Evolutionary conservation across 1,140 invertebrate species (phyloP), one percentile per base, ranked within the genome.

Genomic region (Stenopsyche tienmushanensis): DNA sequence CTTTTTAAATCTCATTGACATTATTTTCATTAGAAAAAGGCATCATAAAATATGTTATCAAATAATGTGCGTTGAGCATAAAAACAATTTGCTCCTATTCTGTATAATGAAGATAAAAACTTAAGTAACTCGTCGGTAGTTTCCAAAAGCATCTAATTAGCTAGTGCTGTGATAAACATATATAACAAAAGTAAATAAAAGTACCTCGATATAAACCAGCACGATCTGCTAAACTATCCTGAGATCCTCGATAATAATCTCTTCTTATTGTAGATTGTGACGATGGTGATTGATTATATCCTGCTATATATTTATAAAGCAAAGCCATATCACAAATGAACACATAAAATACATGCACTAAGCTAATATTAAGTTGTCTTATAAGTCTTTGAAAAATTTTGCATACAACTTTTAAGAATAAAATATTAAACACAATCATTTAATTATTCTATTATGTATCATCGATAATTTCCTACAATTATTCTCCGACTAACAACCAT

Each of bases 171-270:
- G 2, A 49, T 49, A 34, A 17, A 25, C 3, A 23, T 52, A 26
- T 13, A 25, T 17, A 54, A 54, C 17, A 25, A 47, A 23, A 53
- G 26, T 53, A 57, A 10, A 41, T 47, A 78, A 26, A 41, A 54
- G 71, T 72, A 85, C 83, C 83, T 80, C 80, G 75, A 72, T 83
- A 83, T 69, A 84, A 76, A 64, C 80, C 77, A 66, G 82, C 83
- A 75, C 85, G 80, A 63, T 86, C 85, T 71, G 88, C 89, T 66
- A 93, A 83, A 79, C 89, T 91, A 81, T 93, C 90, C 83, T 92
- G 90, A 59, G 90, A 92, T 73, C 90, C 90, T 80, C 90, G 84
- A 81, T 91, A 92, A 85, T 90, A 92, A 81, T 93, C 90, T 78
- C 90, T 85, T 81, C 89, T 86, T 88, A 91, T 90, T 67, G 87